Conservation (phyloP, 1,140 invertebrate genomes). For the Cylas formicarius region DNA sequence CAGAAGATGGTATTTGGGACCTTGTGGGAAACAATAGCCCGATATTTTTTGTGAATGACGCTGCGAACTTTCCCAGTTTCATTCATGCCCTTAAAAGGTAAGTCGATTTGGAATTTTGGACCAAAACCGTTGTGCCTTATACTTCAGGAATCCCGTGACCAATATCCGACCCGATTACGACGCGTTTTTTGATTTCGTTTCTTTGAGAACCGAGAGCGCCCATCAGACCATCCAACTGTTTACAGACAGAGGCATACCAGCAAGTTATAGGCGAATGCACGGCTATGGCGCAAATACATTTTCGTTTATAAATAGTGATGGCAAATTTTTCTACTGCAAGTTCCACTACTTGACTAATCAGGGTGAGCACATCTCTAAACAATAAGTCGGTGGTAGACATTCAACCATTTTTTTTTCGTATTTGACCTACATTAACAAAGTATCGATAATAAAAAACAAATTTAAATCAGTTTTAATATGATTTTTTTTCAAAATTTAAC, state of each 20-base stretch:
- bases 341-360: conserved; percentile 85
- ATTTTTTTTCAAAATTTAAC: too few species aligned
- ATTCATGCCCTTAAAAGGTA: conserved; percentile 77
- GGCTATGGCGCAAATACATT: conserved; percentile 88
- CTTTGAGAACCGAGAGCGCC: conserved; percentile 70
- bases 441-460: too few species aligned
- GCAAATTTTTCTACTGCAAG: conserved; percentile 71
- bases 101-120: not conserved
- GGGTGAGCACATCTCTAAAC: conserved; percentile 43
- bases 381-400: too few species aligned
- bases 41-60: conserved; percentile 85
- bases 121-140: not conserved
- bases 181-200: conserved; percentile 88
- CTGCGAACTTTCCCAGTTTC: conserved; percentile 74
- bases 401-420: too few species aligned
- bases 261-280: conserved; percentile 83
- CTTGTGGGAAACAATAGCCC: conserved; percentile 87
- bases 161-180: conserved; percentile 72
- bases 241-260: conserved; percentile 75
- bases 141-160: conserved; percentile 68
- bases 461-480: too few species aligned
- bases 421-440: too few species aligned
- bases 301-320: conserved; percentile 70
- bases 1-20: conserved; percentile 89
- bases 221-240: conserved; percentile 79